Evolutionary conservation across 2,888 invertebrate species (phyloP), one percentile per base, ranked within the genome.

Genomic region (Seira ritae): DNA sequence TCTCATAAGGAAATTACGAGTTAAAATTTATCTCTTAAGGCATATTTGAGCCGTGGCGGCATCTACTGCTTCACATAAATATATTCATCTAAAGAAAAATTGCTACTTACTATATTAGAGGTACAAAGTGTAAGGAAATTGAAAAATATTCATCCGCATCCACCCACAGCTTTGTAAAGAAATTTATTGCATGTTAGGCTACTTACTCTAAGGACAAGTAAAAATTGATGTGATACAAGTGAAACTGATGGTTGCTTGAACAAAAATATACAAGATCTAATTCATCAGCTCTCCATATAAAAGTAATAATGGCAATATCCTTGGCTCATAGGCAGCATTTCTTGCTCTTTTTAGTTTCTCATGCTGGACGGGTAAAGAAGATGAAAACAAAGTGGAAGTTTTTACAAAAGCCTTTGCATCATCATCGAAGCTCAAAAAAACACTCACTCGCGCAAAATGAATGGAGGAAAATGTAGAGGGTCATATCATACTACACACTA

Each of bases 201-300:
- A 31, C 31, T 31, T 31, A 31, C 8, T 4, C 2, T 8, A 31
- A 31, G 31, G 31, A 31, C 31, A 31, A n/a, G 31, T 4, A 17
- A 55, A 12, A 55, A 55, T 55, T 55, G 55, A 55, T 55, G 55
- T 55, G 55, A 55, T 55, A 55, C 55, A 55, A 55, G 17, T 55
- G 15, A 55, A 55, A 55, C 55, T 55, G 55, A 55, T 55, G 55
- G 55, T 55, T 55, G 55, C 55, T 55, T 55, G 2, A 55, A 17
- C 42, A 42, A 42, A 42, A 42, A 55, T 8, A 12, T 3, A 17
- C 15, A 55, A 55, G 55, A 55, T 31, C 31, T 2, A 55, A 55
- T n/a, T 55, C 55, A 55, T 55, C 55, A 31, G 31, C 55, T 55
- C 55, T 17, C 6, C 55, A n/a, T 55, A 55, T 55, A 55, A 55